Evolutionary conservation across 2,888 invertebrate species (phyloP), one percentile per base, ranked within the genome.

Genomic region (Lathronympha strigana): DNA sequence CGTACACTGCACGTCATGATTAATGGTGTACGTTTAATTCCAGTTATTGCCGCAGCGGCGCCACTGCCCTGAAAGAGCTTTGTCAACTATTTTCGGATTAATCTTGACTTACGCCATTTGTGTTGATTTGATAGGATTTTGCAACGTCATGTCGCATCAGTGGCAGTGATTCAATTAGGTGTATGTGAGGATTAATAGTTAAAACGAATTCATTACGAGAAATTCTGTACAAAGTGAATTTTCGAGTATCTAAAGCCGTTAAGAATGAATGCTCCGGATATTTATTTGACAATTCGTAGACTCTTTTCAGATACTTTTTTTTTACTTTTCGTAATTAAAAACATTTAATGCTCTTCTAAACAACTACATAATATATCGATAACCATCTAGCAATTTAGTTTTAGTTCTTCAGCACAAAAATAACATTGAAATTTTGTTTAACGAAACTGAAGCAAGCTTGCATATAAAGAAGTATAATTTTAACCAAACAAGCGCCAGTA

Each of bases 11-110:
- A 40, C 68, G 75, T 73, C 79, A 76, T 86, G 86, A 86, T 86
- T 84, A 85, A 86, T 85, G 79, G 71, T 66, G 58, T 69, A 25
- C 68, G 70, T 84, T 84, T 85, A 86, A 87, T 87, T 82, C 81
- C 72, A 78, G 80, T 84, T 85, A 87, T 85, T 82, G 80, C 77
- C 74, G 72, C 76, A 78, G 69, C 69, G 69, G 67, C 67, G 66
- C 80, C 78, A 81, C 74, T 61, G 61, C 71, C 74, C 60, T 72
- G 75, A 80, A 80, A 79, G 76, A 73, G 70, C 70, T 62, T 66
- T 69, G 58, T 55, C 47, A 68, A 73, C 68, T 68, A 61, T 70
- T 68, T 69, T 64, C 66, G 63, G 62, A 69, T 67, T 69, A 68
- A 73, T 68, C 71, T 72, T 67, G 57, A 58, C 64, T 66, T 64